These are phyloP conservation scores for Rambutsinella grinnellia DNA, from an alignment of 2,888 invertebrate species.

Conservation along the genomic window DNA sequence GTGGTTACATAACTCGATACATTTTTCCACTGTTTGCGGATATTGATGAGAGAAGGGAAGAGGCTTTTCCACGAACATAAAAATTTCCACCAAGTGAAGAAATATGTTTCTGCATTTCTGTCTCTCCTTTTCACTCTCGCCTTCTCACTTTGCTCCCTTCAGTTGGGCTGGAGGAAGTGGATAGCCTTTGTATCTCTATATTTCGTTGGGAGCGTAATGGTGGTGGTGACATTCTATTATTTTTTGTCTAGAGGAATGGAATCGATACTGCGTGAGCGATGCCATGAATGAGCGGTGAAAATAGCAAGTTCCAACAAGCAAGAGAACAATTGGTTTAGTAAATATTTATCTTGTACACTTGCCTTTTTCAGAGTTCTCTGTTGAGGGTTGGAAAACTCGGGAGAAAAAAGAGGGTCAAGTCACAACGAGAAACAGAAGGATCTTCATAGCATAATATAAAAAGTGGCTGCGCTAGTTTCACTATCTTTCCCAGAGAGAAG, in stretches of 20 bases:
- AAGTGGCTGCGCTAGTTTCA: not conserved
- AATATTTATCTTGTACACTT: constrained; percentile 65
- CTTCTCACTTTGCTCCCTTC: not conserved
- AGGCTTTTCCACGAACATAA: not conserved
- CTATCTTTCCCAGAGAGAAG: not conserved
- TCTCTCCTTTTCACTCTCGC: constrained; percentile 5
- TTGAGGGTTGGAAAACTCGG: constrained; percentile 34
- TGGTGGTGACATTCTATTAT: not conserved
- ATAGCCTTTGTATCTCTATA: not conserved
- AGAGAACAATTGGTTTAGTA: constrained; percentile 63
- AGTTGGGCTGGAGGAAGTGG: not conserved
- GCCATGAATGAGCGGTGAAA: not conserved
- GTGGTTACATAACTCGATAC: not conserved
- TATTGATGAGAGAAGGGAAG: not conserved
- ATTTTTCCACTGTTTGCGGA: not conserved
- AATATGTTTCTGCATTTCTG: not conserved
- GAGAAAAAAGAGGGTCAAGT: constrained; percentile 39
- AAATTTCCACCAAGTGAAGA: not conserved
- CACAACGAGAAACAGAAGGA: constrained; percentile 16
- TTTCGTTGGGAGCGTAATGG: not conserved
- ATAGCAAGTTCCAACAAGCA: constrained; percentile 11
- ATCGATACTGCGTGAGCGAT: constrained; percentile 45
- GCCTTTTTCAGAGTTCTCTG: constrained; percentile 32
- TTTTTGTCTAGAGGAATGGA: constrained; percentile 9
- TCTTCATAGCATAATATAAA: not conserved